phyloP scores from a whole-genome alignment of 2,888 invertebrate genomes.

The Tenodera sinensis region DNA sequence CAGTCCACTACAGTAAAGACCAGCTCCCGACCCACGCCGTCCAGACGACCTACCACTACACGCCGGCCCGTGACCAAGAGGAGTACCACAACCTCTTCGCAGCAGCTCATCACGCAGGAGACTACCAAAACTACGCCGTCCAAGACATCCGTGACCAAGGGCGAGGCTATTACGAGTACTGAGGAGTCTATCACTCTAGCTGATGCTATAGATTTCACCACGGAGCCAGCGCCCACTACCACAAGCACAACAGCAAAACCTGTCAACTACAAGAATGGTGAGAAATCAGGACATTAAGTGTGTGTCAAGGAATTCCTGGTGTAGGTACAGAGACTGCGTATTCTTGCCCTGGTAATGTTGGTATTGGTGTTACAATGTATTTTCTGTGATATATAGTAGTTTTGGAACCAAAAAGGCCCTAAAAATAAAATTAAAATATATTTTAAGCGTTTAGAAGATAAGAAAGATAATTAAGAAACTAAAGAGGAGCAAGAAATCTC shows the following conservation, averaged over 20 bases:
- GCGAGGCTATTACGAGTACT: slow-evolving; percentile 42
- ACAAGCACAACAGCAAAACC: slow-evolving; percentile 36
- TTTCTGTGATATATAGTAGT: background rate
- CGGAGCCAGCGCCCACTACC: slow-evolving; percentile 36
- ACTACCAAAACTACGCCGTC: slow-evolving; percentile 22
- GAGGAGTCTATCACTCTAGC: slow-evolving; percentile 37
- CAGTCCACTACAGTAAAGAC: slow-evolving; percentile 41
- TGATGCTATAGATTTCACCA: slow-evolving; percentile 27
- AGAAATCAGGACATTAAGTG: slow-evolving; percentile 34
- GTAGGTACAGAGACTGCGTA: background rate
- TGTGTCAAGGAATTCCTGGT: background rate
- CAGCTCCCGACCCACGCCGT: slow-evolving; percentile 37
- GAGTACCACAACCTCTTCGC: slow-evolving; percentile 22
- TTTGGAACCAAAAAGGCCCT: background rate
- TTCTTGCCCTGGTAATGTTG: background rate
- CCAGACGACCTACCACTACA: slow-evolving; percentile 32
- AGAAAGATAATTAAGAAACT: no score
- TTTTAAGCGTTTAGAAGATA: no score
- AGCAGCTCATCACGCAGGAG: background rate
- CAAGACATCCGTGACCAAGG: slow-evolving; percentile 39
- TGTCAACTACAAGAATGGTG: slow-evolving; percentile 45
- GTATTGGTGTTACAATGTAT: background rate
- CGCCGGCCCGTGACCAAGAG: slow-evolving; percentile 25
- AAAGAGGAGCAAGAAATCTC: no score
- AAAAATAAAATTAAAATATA: no score